phyloP scores from a whole-genome alignment of 2,797 vertebrate genomes.

The Amniataba percoides region DNA sequence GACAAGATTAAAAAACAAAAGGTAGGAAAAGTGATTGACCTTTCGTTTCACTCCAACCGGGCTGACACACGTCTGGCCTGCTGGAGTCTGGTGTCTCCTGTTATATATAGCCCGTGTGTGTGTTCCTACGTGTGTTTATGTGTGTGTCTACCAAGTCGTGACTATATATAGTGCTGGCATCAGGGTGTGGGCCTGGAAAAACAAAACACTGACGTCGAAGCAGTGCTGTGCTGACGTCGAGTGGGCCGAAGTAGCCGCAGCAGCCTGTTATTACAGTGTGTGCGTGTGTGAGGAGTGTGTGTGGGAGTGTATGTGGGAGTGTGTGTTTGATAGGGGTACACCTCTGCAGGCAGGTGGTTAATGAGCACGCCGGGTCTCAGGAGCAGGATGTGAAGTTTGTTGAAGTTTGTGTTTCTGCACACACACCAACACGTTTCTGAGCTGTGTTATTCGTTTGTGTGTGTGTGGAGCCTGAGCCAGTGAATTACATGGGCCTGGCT shows the following conservation, averaged over 20 bases:
- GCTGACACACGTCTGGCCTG: constrained; percentile 84
- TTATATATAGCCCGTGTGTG: constrained; percentile 67
- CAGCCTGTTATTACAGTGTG: constrained; percentile 78
- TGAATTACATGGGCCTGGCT: constrained; percentile 52
- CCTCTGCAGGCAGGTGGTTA: constrained; percentile 71
- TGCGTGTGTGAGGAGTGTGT: constrained; percentile 43
- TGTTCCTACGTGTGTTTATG: constrained; percentile 45
- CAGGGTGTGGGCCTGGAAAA: constrained; percentile 88
- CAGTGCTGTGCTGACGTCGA: constrained; percentile 78
- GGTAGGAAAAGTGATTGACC: constrained; percentile 52
- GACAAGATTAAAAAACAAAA: constrained; percentile 20
- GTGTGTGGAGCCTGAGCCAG: constrained; percentile 33
- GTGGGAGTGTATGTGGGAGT: constrained; percentile 21
- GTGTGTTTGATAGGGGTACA: constrained; percentile 56
- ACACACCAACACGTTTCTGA: constrained; percentile 15
- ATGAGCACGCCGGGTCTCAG: constrained; percentile 22
- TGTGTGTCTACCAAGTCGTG: constrained; percentile 50
- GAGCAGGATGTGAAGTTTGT: constrained; percentile 37
- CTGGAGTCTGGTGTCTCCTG: constrained; percentile 72
- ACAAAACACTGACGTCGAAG: constrained; percentile 85
- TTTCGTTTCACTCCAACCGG: constrained; percentile 48
- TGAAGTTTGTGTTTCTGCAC: constrained; percentile 34
- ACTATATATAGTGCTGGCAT: constrained; percentile 84
- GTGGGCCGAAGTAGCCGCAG: constrained; percentile 68
- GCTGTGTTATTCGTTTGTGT: constrained; percentile 22